Evolutionary conservation across 2,888 invertebrate species (phyloP).

Genomic region (Drosophila kanekoi): DNA sequence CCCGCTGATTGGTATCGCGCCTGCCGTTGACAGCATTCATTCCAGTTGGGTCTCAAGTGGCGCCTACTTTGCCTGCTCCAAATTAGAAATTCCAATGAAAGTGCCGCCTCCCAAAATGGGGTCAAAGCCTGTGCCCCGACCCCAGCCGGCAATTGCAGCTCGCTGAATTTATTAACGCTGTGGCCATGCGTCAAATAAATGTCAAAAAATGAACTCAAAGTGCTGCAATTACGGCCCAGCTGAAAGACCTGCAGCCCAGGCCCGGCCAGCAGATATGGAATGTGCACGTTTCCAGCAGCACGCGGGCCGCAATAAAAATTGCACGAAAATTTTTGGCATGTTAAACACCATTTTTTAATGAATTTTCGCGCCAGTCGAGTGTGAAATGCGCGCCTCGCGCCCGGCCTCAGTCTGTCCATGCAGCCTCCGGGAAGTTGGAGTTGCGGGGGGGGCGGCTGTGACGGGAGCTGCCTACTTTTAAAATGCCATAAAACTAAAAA

Average conservation of each 20-base stretch:
- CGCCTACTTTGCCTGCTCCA: slow-evolving; percentile 41
- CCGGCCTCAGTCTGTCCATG: slow-evolving; percentile 8
- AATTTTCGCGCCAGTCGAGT: slow-evolving; percentile 84
- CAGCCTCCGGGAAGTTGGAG: neutral
- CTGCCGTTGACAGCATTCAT: slow-evolving; percentile 82
- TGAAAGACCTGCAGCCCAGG: slow-evolving; percentile 34
- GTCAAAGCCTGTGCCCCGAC: slow-evolving; percentile 27
- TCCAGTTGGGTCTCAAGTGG: slow-evolving; percentile 53
- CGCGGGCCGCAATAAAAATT: slow-evolving; percentile 63
- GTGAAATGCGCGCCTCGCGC: slow-evolving; percentile 78
- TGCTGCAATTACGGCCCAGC: slow-evolving; percentile 52
- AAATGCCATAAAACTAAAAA: slow-evolving; percentile 64
- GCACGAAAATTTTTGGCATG: slow-evolving; percentile 61
- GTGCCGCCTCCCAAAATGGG: slow-evolving; percentile 33
- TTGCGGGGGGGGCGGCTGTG: slow-evolving; percentile 6
- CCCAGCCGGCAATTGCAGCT: slow-evolving; percentile 39
- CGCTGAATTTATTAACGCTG: slow-evolving; percentile 68
- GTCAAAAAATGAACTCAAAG: slow-evolving; percentile 76
- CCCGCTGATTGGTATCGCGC: slow-evolving; percentile 74
- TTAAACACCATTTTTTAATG: slow-evolving; percentile 78
- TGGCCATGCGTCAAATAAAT: slow-evolving; percentile 82
- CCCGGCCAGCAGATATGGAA: slow-evolving; percentile 33
- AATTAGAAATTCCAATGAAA: slow-evolving; percentile 68
- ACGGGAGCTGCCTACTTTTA: slow-evolving; percentile 59
- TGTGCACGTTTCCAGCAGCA: slow-evolving; percentile 29